Evolutionary conservation across 1,140 invertebrate genomes (phyloP).

Genomic region (Pseudoatta argentina): DNA sequence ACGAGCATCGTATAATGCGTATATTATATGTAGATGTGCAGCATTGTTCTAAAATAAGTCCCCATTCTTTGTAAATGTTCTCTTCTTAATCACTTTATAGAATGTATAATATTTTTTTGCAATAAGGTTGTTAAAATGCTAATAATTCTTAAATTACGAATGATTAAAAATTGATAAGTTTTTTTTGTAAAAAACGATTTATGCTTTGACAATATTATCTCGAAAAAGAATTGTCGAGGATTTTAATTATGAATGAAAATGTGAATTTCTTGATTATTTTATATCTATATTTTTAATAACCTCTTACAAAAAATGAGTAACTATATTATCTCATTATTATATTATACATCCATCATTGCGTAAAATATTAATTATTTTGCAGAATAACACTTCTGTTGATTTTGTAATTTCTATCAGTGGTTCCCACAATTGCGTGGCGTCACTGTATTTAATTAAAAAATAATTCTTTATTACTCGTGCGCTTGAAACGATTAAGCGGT

Average conservation of each 20-base stretch:
- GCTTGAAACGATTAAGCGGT: not conserved
- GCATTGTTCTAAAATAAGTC: not conserved
- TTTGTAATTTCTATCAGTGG: constrained; percentile 21
- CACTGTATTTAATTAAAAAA: constrained; percentile 35
- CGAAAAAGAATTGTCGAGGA: not conserved
- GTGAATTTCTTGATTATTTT: not conserved
- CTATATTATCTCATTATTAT: constrained; percentile 15
- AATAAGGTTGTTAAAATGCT: not conserved
- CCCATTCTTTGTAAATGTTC: not conserved
- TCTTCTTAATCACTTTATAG: not conserved
- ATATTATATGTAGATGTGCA: not conserved
- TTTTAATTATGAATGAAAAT: not conserved
- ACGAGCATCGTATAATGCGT: not conserved
- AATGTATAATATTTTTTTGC: not conserved
- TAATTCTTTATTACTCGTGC: constrained; percentile 29
- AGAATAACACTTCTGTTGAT: constrained; percentile 10
- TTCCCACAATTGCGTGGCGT: not conserved
- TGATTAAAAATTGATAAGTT: not conserved
- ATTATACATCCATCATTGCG: not conserved
- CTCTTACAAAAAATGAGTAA: not conserved
- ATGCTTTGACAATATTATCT: not conserved
- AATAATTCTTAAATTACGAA: not conserved
- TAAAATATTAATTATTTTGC: constrained; percentile 27
- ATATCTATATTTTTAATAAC: constrained; percentile 8
- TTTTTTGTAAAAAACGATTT: not conserved